phyloP scores from a whole-genome alignment of 2,113 vertebrate species.

The Takifugu flavidus region DNA sequence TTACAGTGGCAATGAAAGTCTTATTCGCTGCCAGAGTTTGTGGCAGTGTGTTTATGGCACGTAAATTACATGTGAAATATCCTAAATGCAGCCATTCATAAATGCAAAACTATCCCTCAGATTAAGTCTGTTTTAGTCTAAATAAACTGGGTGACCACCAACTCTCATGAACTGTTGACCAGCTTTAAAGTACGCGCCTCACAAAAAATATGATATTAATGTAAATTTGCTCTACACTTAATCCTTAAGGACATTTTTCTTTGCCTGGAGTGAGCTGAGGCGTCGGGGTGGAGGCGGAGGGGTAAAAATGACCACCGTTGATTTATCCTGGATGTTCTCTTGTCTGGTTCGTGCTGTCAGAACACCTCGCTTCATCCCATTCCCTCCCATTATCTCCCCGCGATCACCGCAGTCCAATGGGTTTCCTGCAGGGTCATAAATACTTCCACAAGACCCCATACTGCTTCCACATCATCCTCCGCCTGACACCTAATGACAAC shows the following conservation, averaged over 20 bases:
- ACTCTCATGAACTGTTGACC: too few species aligned
- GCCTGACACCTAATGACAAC: constrained; percentile 91
- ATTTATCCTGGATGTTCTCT: constrained; percentile 96
- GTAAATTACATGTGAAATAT: too few species aligned
- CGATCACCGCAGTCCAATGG: constrained; percentile 91
- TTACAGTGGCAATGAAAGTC: too few species aligned
- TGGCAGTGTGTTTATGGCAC: too few species aligned
- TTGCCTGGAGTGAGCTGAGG: constrained; percentile 56
- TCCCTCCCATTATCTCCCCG: constrained; percentile 93
- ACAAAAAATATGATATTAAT: too few species aligned
- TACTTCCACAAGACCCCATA: constrained; percentile 92
- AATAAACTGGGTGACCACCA: too few species aligned
- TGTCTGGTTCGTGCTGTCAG: constrained; percentile 93
- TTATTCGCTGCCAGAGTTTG: too few species aligned
- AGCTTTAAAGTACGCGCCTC: too few species aligned
- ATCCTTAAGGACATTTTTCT: constrained; percentile 8
- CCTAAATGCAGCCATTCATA: too few species aligned
- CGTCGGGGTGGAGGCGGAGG: constrained; percentile 28
- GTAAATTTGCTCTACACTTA: too few species aligned
- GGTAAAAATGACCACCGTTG: constrained; percentile 95
- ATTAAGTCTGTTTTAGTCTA: too few species aligned
- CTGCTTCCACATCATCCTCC: constrained; percentile 93
- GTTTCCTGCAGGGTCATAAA: constrained; percentile 93
- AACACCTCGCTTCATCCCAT: constrained; percentile 94
- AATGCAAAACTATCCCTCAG: too few species aligned